Base-by-base conservation (phyloP, 2,888 invertebrate species). In the Phaedon cochleariae region DNA sequence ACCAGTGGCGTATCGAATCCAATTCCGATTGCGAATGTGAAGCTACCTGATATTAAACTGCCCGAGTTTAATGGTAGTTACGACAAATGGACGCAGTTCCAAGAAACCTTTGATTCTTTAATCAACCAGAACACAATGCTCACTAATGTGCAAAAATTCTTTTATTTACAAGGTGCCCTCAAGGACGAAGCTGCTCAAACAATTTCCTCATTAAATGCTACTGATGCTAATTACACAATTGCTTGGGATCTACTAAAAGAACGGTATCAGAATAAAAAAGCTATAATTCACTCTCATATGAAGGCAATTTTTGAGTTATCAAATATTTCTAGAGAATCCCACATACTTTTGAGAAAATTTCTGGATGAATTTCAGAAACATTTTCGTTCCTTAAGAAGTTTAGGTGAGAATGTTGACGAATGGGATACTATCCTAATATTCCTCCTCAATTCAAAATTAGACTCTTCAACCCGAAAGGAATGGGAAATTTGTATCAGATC, bases 251-350 rank as follows among this genome's bases (percentile, higher is more conserved):
- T 62, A 10, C 37, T 57, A 5, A 55, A 51, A 17, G 48, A 46
- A 15, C 46, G 57, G 9, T 62, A 29, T 22, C 55, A 62, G 1
- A 57, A 62, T 22, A 55, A 45, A 62, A 29, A 61, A n/a, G 41
- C 63, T 49, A 48, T 71, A 31, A 45, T 70, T 51, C n/a, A n/a
- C n/a, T n/a, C n/a, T n/a, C n/a, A n/a, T n/a, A n/a, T n/a, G n/a
- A n/a, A n/a, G n/a, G n/a, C 57, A 2, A 26, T 69, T 21, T 67
- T 69, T 31, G 51, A 62, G 22, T n/a, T 67, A 3, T 41, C 67
- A 48, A 18, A 20, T n/a, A 31, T 59, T n/a, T 20, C 18, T 4
- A 49, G 12, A n/a, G 51, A 62, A 59, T 67, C 69, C 7, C 49
- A 54, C 34, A 15, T 17, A 48, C 17, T 15, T 12, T 17, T 65